Evolutionary conservation across 2,888 invertebrate species (phyloP).

Genomic region (Congeria kusceri): DNA sequence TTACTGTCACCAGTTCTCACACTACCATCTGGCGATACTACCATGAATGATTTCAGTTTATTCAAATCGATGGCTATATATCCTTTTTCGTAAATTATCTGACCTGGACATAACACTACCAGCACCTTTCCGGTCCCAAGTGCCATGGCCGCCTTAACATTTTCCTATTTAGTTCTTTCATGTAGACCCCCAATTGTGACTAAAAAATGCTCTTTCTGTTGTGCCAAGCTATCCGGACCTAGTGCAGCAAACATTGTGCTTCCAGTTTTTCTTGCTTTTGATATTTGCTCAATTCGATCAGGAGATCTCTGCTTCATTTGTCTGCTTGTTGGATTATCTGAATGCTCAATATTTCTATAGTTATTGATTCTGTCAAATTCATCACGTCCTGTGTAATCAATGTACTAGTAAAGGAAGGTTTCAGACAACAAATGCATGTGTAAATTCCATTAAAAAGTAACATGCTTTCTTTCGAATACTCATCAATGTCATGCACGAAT

Average conservation of each 20-base stretch:
- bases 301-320: slow-evolving; percentile 15
- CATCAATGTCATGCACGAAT: slow-evolving; percentile 29
- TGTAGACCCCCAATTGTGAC: background rate
- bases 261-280: slow-evolving; percentile 10
- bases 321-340: background rate
- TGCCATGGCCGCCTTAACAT: background rate
- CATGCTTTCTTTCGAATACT: background rate
- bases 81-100: slow-evolving; percentile 37
- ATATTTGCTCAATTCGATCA: slow-evolving; percentile 3
- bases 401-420: background rate
- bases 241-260: slow-evolving; percentile 22
- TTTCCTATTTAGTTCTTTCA: background rate
- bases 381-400: background rate
- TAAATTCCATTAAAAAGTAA: background rate
- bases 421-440: background rate
- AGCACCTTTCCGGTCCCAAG: slow-evolving; percentile 27
- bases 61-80: slow-evolving; percentile 2
- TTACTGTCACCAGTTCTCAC: too few relatives aligned
- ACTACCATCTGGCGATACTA: too few relatives aligned
- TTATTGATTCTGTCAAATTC: background rate
- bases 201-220: slow-evolving; percentile 22
- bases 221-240: slow-evolving; percentile 10
- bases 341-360: background rate
- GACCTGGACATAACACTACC: slow-evolving; percentile 26
- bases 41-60: slow-evolving; percentile 23